Conservation (phyloP, 2,888 invertebrate species). For the Epinotia bilunana region DNA sequence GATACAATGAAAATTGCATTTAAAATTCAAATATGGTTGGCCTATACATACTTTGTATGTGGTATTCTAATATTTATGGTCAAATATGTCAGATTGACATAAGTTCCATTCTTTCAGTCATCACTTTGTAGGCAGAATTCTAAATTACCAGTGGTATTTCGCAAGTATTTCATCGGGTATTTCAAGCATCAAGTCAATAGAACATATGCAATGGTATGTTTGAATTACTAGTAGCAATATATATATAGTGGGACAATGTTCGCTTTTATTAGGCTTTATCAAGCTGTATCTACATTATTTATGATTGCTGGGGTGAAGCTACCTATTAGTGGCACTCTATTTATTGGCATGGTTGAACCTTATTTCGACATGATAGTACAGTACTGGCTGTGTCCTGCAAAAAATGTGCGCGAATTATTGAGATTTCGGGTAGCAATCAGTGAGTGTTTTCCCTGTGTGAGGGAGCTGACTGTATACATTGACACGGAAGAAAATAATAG, state of each 20-base stretch:
- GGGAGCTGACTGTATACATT: neutral
- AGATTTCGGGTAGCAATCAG: neutral
- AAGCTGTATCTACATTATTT: too few species aligned
- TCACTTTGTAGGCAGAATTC: neutral
- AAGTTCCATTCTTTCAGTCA: slow-evolving; percentile 4
- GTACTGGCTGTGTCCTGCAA: too few species aligned
- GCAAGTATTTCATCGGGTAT: neutral
- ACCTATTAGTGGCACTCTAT: neutral
- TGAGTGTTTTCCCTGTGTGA: neutral
- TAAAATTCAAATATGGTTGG: slow-evolving; percentile 4
- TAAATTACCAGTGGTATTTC: slow-evolving; percentile 8
- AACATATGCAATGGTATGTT: slow-evolving; percentile 17
- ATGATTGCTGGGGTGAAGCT: too few species aligned
- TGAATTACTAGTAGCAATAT: neutral
- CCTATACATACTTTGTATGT: slow-evolving; percentile 4
- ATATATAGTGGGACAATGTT: neutral
- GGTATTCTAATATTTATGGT: slow-evolving; percentile 11
- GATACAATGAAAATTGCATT: slow-evolving; percentile 26
- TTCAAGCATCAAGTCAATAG: neutral
- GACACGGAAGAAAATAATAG: too few species aligned
- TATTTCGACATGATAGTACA: too few species aligned
- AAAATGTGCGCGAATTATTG: too few species aligned
- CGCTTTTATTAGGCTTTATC: neutral
- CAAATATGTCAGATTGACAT: slow-evolving; percentile 17
- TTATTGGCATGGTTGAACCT: neutral